Percentiles rank a stretch among this genome's conserved stretches.
phyloP scores from a whole-genome alignment of 1,140 invertebrate species.

The Lethrus apterus region DNA sequence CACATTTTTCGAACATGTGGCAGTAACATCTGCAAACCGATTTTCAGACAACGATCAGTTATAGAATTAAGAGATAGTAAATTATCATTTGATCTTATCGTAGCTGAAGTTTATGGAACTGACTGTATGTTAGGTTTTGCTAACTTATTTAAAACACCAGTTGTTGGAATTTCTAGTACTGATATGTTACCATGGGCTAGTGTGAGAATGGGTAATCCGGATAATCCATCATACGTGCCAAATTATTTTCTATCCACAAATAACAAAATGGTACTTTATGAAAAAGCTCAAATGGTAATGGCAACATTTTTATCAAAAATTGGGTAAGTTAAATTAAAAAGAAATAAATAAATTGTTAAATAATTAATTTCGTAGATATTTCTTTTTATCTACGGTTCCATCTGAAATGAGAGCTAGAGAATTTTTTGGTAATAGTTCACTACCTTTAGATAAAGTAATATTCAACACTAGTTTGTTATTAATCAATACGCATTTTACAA shows the following conservation, averaged over 20 bases:
- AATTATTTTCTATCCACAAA: conserved; percentile 35
- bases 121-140: conserved; percentile 11
- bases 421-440: conserved; percentile 48
- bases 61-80: background rate
- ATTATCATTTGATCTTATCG: conserved; percentile 1
- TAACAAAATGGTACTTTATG: conserved; percentile 48
- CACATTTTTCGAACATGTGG: conserved; percentile 7
- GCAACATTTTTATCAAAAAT: conserved; percentile 3
- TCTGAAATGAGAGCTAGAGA: conserved; percentile 40
- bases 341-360: conserved; percentile 34
- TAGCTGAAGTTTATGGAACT: conserved; percentile 7
- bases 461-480: conserved; percentile 51
- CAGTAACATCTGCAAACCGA: conserved; percentile 5
- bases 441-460: conserved; percentile 48
- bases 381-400: conserved; percentile 41
- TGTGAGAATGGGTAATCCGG: conserved; percentile 36
- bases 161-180: conserved; percentile 34
- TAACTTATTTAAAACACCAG: conserved; percentile 5
- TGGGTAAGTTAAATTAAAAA: background rate
- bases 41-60: conserved; percentile 2
- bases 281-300: conserved; percentile 37
- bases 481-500: conserved; percentile 52
- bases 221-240: conserved; percentile 34
- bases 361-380: conserved; percentile 35
- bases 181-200: conserved; percentile 53